Percentiles rank a stretch among this genome's conserved stretches.
phyloP scores from a whole-genome alignment of 2,888 invertebrate genomes.

The Cephus rjabovi region DNA sequence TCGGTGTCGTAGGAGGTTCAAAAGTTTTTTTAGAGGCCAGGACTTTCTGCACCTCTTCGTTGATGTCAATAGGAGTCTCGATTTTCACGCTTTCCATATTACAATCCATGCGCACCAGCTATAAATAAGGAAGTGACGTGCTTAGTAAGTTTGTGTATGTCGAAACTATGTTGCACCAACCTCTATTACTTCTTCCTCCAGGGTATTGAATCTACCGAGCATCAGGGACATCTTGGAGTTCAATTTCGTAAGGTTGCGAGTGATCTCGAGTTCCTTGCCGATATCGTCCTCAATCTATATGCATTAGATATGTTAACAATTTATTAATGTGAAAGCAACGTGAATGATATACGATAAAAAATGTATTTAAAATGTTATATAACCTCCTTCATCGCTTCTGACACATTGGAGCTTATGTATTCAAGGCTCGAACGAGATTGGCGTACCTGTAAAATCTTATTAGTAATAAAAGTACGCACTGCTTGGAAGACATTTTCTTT shows the following conservation, averaged over 20 bases:
- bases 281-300: conserved; percentile 54
- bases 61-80: conserved; percentile 55
- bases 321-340: background rate
- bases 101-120: conserved; percentile 55
- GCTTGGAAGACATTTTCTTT: background rate
- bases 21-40: conserved; percentile 9
- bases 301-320: background rate
- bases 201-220: conserved; percentile 37
- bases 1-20: conserved; percentile 28
- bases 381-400: conserved; percentile 55
- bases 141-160: background rate
- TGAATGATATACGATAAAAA: background rate
- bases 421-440: conserved; percentile 50
- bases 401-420: conserved; percentile 46
- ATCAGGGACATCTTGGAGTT: conserved; percentile 37
- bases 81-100: conserved; percentile 52
- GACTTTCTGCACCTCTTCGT: conserved; percentile 50
- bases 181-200: conserved; percentile 56
- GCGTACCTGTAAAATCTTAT: conserved; percentile 39
- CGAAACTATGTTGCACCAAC: conserved; percentile 27
- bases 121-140: background rate
- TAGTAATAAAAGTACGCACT: background rate
- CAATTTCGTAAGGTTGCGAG: conserved; percentile 51
- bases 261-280: conserved; percentile 48
- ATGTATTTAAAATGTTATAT: background rate